A percentile compares a stretch with the other conserved stretches of the same genome.
phyloP scores from a whole-genome alignment of 1,140 invertebrate species.

The Zaprionus kolodkinae region DNA sequence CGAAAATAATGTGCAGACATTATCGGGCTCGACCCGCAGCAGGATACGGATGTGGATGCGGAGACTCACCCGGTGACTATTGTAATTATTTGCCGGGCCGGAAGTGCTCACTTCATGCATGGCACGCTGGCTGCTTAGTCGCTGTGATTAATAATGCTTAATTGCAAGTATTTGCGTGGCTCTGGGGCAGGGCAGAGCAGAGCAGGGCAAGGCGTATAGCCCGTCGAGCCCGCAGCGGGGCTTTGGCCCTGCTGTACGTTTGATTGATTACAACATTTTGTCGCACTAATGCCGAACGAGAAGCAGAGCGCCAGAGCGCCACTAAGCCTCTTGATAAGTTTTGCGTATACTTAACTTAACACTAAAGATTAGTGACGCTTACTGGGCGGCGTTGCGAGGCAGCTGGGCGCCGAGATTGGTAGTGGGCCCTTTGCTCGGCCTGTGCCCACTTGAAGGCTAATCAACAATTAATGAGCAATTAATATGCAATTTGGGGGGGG shows the following conservation, averaged over 20 bases:
- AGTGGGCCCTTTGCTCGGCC: conserved; percentile 19
- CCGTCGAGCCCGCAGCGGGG: conserved; percentile 17
- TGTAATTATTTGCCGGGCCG: conserved; percentile 73
- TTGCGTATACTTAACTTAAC: conserved; percentile 66
- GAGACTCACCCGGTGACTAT: conserved; percentile 58
- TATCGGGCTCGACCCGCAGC: conserved; percentile 39
- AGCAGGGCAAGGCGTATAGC: neutral
- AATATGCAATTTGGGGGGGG: conserved; percentile 72
- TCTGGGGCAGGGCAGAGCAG: neutral
- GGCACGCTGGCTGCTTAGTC: conserved; percentile 57
- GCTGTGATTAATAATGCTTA: conserved; percentile 82
- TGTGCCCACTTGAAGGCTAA: conserved; percentile 64
- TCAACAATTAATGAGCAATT: conserved; percentile 83
- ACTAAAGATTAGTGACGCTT: conserved; percentile 57
- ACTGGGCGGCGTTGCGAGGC: conserved; percentile 16
- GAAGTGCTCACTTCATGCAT: conserved; percentile 65
- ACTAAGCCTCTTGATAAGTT: conserved; percentile 60
- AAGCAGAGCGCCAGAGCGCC: neutral
- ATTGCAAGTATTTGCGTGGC: conserved; percentile 74
- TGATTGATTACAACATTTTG: conserved; percentile 82
- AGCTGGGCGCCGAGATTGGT: conserved; percentile 37
- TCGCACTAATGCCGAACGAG: conserved; percentile 62
- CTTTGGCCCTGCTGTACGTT: conserved; percentile 40
- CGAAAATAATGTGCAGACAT: conserved; percentile 70
- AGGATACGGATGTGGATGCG: conserved; percentile 1